Evolutionary conservation across 2,888 invertebrate genomes (phyloP).

Genomic region (Belgica antarctica): DNA sequence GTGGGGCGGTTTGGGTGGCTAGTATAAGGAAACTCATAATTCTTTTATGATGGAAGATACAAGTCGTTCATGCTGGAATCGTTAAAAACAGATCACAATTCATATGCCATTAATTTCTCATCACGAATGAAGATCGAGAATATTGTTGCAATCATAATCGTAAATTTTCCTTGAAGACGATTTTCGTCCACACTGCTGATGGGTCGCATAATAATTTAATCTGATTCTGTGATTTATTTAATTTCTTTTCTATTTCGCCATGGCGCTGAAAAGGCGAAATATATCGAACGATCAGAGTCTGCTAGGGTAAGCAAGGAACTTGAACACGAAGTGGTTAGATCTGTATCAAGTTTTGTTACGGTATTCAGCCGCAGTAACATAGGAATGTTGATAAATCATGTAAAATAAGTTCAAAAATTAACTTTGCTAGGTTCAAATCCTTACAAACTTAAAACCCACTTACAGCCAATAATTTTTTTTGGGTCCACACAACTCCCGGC

Average conservation of each 20-base stretch:
- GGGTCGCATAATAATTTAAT: background rate
- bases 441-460: too few relatives aligned
- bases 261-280: background rate
- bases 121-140: conserved; percentile 27
- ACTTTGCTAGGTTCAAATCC: too few relatives aligned
- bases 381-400: too few relatives aligned
- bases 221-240: background rate
- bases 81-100: conserved; percentile 33
- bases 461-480: too few relatives aligned
- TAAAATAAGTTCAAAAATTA: too few relatives aligned
- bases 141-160: conserved; percentile 32
- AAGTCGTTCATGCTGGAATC: conserved; percentile 12
- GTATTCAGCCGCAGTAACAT: too few relatives aligned
- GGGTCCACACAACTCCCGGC: too few relatives aligned
- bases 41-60: background rate
- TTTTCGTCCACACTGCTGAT: too few relatives aligned
- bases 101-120: conserved; percentile 32
- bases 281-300: too few relatives aligned
- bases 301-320: too few relatives aligned
- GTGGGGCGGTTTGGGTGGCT: background rate
- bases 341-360: too few relatives aligned
- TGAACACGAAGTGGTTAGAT: too few relatives aligned
- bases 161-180: conserved; percentile 38
- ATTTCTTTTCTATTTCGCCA: background rate
- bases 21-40: conserved; percentile 7